phyloP scores from a whole-genome alignment of 2,113 vertebrate genomes.

The Corythaeola cristata region DNA sequence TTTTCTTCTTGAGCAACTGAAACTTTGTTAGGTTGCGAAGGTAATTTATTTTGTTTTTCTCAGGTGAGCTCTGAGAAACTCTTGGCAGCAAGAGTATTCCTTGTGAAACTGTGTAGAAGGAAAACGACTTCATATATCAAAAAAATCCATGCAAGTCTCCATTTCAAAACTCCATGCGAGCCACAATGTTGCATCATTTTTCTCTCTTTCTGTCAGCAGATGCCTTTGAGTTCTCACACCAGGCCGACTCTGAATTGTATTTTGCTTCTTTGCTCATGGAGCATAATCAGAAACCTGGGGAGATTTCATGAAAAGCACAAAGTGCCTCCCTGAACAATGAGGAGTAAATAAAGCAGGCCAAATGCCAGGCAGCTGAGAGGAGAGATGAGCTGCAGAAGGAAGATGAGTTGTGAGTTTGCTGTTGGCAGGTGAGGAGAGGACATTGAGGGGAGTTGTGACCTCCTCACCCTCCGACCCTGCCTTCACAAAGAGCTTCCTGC shows the following conservation, averaged over 20 bases:
- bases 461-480: not conserved
- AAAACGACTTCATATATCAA: not conserved
- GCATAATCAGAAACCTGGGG: conserved; percentile 25
- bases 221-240: conserved; percentile 31
- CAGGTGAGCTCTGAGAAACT: conserved; percentile 20
- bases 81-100: not conserved
- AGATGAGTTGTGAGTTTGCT: not conserved
- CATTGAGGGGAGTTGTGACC: not conserved
- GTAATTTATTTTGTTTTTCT: not conserved
- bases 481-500: not conserved
- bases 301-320: not conserved
- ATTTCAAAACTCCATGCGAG: conserved; percentile 27
- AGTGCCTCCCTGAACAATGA: not conserved
- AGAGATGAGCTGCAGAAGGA: not conserved
- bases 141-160: not conserved
- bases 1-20: not conserved
- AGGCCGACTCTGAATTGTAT: conserved; percentile 12
- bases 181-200: not conserved
- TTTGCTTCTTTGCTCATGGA: not conserved
- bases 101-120: not conserved
- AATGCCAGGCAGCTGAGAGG: not conserved
- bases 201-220: conserved; percentile 14
- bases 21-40: not conserved
- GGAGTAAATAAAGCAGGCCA: not conserved
- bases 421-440: not conserved